Evolutionary conservation across 2,797 vertebrate genomes (phyloP), one percentile per base, ranked within the genome.

Genomic region (Microchirus variegatus): DNA sequence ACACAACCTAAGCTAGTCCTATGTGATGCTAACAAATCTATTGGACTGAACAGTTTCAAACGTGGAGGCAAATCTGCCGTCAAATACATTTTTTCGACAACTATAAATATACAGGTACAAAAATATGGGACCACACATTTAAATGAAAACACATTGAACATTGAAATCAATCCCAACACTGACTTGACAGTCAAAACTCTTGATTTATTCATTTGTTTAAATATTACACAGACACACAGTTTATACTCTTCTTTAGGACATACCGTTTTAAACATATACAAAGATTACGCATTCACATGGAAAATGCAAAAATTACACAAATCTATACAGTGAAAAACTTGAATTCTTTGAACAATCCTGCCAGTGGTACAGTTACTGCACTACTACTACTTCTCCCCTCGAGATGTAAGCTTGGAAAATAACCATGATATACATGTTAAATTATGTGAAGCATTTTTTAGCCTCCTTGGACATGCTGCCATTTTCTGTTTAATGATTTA

Each of bases 211-310:
- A 55, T 40, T 43, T 40, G 10, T 53, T 67, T 41, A 10, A 53
- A 76, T 67, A 59, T 61, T 1, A 58, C 15, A 37, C n/a, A 40
- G 13, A 68, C 50, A 52, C 16, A 4, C 14, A 54, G 10, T 7
- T 54, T 48, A 72, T 0, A 77, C 14, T 36, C 4, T 51, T 11
- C 11, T 53, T 46, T 58, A 58, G 37, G 59, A 31, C 35, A 17
- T 43, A 3, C 46, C 0, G 65, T 66, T 58, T 46, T 2, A 37
- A 1, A 59, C 18, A 49, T 11, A 37, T 14, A 22, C 41, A 46
- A 54, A 14, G 17, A 48, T 51, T 45, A 22, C 5, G 48, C 47
- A 45, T 55, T 66, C 22, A 74, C 77, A 83, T 80, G 58, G 67
- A 59, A 73, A 56, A 70, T 71, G n/a, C 22, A 22, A 22, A 22